phyloP scores from a whole-genome alignment of 2,113 vertebrate species.

The Ovis canadensis region DNA sequence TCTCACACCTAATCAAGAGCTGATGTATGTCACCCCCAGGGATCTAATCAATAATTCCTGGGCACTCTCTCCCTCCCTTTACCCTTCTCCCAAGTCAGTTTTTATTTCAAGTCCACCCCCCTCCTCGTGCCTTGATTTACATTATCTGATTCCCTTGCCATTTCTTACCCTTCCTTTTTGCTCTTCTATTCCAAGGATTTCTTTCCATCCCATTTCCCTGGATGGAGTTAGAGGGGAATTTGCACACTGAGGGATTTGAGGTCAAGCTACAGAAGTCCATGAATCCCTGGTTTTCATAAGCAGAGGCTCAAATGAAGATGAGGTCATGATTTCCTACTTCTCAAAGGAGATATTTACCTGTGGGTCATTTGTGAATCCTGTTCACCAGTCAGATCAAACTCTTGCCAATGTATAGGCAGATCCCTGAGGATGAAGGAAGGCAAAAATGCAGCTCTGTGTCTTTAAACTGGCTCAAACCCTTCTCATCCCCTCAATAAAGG shows the following conservation, averaged over 20 bases:
- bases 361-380: background rate
- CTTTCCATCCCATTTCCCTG: background rate
- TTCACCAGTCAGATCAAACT: background rate
- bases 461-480: background rate
- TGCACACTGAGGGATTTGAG: background rate
- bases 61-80: background rate
- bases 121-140: background rate
- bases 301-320: background rate
- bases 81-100: constrained; percentile 1
- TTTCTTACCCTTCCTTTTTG: background rate
- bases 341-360: background rate
- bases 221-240: background rate
- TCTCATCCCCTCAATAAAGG: background rate
- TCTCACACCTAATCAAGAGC: constrained; percentile 60
- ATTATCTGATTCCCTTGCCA: background rate
- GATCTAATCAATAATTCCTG: constrained; percentile 45
- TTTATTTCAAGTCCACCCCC: background rate
- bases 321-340: background rate
- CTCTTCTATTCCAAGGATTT: background rate
- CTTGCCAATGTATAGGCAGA: background rate
- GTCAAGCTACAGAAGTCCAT: background rate
- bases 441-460: background rate
- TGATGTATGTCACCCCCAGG: constrained; percentile 43
- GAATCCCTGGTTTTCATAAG: background rate
- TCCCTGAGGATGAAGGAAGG: background rate